Evolutionary conservation across 2,888 invertebrate genomes (phyloP).

Genomic region (Standfussiana lucernea): DNA sequence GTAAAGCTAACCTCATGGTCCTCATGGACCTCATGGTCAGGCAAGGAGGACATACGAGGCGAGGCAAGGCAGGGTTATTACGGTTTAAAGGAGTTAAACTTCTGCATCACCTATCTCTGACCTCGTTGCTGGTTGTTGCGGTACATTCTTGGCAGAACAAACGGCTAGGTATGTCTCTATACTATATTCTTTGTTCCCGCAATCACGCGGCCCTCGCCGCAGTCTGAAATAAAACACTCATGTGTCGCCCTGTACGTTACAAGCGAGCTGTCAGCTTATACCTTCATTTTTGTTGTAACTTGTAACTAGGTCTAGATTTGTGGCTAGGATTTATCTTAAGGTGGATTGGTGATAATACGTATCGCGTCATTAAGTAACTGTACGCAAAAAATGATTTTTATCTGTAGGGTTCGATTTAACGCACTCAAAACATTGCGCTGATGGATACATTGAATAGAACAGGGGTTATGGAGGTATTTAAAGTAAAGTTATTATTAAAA

Average conservation of each 20-base stretch:
- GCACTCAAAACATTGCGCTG: too few species aligned
- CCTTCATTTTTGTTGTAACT: conserved; percentile 8
- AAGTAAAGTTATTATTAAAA: too few species aligned
- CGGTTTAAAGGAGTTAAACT: conserved; percentile 6
- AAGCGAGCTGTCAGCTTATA: conserved; percentile 3
- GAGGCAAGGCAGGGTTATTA: not conserved
- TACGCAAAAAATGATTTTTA: too few species aligned
- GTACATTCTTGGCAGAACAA: conserved; percentile 44
- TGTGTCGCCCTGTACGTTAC: conserved; percentile 31
- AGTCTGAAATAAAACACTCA: conserved; percentile 58
- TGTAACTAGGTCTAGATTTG: not conserved
- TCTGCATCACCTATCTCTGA: conserved; percentile 20
- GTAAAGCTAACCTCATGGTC: not conserved
- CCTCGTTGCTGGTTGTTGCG: not conserved
- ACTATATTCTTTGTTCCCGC: conserved; percentile 47
- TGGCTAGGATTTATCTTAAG: not conserved
- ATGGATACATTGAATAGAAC: too few species aligned
- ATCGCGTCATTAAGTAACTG: too few species aligned
- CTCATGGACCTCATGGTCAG: not conserved
- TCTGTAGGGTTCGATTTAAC: too few species aligned
- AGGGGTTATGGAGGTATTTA: too few species aligned
- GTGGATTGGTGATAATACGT: too few species aligned
- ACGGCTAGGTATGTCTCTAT: conserved; percentile 29
- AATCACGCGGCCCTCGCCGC: conserved; percentile 43
- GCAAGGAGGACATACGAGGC: not conserved